phyloP scores from a whole-genome alignment of 2,888 invertebrate genomes.

The Crepidodera aurea region DNA sequence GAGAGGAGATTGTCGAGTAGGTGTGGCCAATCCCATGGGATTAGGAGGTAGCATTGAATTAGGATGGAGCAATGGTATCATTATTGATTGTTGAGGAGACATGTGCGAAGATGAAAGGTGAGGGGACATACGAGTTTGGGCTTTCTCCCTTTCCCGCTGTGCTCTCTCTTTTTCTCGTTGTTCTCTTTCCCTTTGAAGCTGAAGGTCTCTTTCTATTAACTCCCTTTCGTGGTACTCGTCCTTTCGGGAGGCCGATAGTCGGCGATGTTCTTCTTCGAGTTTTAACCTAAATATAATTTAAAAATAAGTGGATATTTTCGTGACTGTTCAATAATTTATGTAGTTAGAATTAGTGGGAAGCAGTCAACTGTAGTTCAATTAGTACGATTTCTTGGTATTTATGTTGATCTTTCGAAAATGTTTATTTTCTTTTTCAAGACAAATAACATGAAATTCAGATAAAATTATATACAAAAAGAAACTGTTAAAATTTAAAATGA shows the following conservation, averaged over 20 bases:
- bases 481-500: too few species aligned
- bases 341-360: too few species aligned
- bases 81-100: constrained; percentile 50
- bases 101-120: constrained; percentile 58
- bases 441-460: too few species aligned
- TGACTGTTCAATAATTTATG: too few species aligned
- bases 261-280: constrained; percentile 74
- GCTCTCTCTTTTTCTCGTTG: constrained; percentile 66
- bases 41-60: constrained; percentile 55
- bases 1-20: constrained; percentile 57
- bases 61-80: constrained; percentile 57
- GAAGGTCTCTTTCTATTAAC: constrained; percentile 63
- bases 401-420: too few species aligned
- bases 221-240: constrained; percentile 65
- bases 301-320: too few species aligned
- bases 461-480: too few species aligned
- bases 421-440: too few species aligned
- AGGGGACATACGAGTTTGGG: constrained; percentile 61
- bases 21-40: constrained; percentile 49
- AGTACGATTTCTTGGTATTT: too few species aligned
- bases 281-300: constrained; percentile 64
- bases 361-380: too few species aligned
- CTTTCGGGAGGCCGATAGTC: constrained; percentile 60
- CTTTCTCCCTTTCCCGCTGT: constrained; percentile 62
- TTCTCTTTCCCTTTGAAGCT: constrained; percentile 56